Evolutionary conservation across 2,888 invertebrate genomes (phyloP).

Genomic region (Synanthedon andrenaeformis): DNA sequence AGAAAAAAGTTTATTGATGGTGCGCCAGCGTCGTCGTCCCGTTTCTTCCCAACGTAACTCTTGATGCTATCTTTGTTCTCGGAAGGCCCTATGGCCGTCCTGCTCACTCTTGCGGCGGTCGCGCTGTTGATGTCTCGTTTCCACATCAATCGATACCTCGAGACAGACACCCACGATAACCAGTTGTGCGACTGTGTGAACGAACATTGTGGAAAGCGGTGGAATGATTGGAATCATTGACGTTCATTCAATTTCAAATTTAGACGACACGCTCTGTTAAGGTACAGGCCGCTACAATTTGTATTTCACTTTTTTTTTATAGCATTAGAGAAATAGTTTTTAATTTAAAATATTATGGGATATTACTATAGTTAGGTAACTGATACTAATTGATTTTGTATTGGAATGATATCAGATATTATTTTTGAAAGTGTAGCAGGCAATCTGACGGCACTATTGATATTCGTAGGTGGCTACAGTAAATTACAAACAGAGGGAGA

Average conservation of each 20-base stretch:
- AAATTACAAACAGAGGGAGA: too few relatives aligned
- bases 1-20: conserved; percentile 40
- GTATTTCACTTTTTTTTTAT: too few relatives aligned
- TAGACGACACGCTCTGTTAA: too few relatives aligned
- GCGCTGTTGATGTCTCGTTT: conserved; percentile 24
- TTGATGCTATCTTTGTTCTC: conserved; percentile 64
- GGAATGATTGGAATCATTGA: conserved; percentile 16
- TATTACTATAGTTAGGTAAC: too few relatives aligned
- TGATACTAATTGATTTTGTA: too few relatives aligned
- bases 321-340: too few relatives aligned
- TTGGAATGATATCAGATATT: too few relatives aligned
- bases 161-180: conserved; percentile 51
- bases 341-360: too few relatives aligned
- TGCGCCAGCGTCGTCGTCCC: conserved; percentile 51
- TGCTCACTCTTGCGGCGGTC: conserved; percentile 12
- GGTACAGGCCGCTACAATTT: too few relatives aligned
- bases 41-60: conserved; percentile 43
- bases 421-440: too few relatives aligned
- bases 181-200: conserved; percentile 38
- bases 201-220: conserved; percentile 16
- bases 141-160: conserved; percentile 51
- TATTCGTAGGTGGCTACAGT: too few relatives aligned
- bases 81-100: conserved; percentile 37
- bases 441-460: too few relatives aligned
- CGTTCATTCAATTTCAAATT: conserved; percentile 4